phyloP scores from a whole-genome alignment of 2,797 vertebrate species.

The Dryobates pubescens region DNA sequence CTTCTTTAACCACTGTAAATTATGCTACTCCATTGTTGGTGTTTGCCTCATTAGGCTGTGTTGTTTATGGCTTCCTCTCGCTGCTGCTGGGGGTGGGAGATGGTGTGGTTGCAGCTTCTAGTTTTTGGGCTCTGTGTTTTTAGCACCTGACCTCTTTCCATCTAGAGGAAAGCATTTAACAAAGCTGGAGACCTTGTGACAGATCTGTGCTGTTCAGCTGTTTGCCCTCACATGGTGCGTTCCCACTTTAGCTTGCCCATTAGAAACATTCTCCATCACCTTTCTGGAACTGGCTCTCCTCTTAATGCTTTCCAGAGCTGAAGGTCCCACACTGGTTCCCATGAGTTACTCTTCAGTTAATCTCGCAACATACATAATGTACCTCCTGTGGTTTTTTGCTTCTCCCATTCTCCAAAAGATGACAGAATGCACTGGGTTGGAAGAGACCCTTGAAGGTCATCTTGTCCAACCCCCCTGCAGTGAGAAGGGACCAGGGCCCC shows the following conservation, averaged over 20 bases:
- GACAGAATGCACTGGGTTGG: too few species aligned
- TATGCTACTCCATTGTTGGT: not conserved
- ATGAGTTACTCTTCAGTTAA: not conserved
- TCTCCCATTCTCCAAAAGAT: not conserved
- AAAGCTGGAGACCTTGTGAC: not conserved
- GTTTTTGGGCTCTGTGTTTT: not conserved
- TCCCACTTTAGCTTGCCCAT: not conserved
- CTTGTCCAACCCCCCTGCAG: too few species aligned
- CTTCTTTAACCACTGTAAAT: slow-evolving; percentile 41
- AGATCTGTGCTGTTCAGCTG: not conserved
- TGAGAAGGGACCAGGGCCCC: too few species aligned
- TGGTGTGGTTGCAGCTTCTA: not conserved
- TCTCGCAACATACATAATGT: not conserved
- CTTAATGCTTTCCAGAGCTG: not conserved
- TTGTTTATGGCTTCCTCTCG: slow-evolving; percentile 20
- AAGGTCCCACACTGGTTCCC: not conserved
- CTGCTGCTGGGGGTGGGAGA: not conserved
- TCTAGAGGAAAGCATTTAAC: not conserved
- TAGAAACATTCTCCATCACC: not conserved
- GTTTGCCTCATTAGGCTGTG: slow-evolving; percentile 49
- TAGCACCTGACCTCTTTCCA: not conserved
- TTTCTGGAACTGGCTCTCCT: not conserved
- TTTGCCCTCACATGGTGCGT: not conserved
- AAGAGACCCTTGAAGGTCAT: too few species aligned
- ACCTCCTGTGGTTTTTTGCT: not conserved